Evolutionary conservation across 2,113 vertebrate species (phyloP).

Genomic region (Galbula dea): DNA sequence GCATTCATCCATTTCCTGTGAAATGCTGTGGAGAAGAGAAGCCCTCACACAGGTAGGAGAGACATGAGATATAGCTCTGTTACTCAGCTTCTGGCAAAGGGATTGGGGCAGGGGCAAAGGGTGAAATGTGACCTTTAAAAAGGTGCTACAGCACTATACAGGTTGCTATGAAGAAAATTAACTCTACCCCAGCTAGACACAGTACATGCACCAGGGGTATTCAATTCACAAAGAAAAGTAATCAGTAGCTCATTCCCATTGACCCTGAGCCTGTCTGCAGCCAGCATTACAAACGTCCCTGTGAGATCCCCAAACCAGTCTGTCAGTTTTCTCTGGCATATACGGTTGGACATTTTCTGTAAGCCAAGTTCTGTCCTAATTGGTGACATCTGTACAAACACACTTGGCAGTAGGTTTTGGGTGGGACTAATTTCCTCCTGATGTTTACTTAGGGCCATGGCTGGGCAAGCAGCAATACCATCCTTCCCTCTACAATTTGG

Average conservation of each 20-base stretch:
- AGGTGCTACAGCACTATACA: background rate
- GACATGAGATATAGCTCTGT: background rate
- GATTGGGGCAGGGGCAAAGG: background rate
- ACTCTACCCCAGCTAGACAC: background rate
- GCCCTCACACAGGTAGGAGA: accelerated
- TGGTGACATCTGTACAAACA: background rate
- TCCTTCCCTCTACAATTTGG: background rate
- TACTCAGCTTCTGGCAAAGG: background rate
- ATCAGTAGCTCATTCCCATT: background rate
- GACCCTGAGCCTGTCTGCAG: background rate
- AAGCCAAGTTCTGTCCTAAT: background rate
- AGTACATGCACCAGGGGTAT: background rate
- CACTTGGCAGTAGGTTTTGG: background rate
- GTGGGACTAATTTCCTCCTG: background rate
- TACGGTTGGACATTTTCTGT: background rate
- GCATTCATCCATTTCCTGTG: background rate
- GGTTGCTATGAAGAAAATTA: background rate
- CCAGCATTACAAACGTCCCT: accelerated
- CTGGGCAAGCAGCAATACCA: background rate
- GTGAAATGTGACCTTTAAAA: background rate
- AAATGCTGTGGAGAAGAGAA: background rate
- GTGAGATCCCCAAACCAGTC: background rate
- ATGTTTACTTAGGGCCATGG: background rate
- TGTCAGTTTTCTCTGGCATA: background rate
- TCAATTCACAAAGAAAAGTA: background rate